Evolutionary conservation across 1,140 invertebrate species (phyloP).

Genomic region (Eciton burchellii): DNA sequence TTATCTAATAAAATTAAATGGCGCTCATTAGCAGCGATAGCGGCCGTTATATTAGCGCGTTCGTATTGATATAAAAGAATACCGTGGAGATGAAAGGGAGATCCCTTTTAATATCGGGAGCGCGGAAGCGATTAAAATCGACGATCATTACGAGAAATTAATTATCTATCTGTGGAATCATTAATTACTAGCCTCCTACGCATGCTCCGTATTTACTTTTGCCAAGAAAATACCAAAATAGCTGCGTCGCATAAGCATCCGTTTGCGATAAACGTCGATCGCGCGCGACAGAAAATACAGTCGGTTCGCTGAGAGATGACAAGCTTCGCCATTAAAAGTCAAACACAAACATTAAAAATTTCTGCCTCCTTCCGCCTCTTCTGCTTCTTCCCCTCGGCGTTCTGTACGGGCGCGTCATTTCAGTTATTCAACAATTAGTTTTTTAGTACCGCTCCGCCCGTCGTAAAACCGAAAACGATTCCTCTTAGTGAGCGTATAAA

Average conservation of each 20-base stretch:
- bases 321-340: conserved; percentile 1
- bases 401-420: conserved; percentile 17
- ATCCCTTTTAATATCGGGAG: conserved; percentile 3
- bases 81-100: background rate
- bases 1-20: conserved; percentile 19
- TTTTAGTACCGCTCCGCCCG: conserved; percentile 42
- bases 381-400: background rate
- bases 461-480: conserved; percentile 51
- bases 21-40: too few relatives aligned
- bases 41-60: too few relatives aligned
- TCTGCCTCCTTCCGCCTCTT: background rate
- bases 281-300: background rate
- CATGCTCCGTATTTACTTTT: background rate
- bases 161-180: conserved; percentile 32
- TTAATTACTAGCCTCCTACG: conserved; percentile 9
- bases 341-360: background rate
- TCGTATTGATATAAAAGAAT: background rate
- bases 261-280: background rate
- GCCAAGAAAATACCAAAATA: background rate
- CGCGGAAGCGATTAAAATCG: background rate
- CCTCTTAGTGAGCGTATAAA: conserved; percentile 41
- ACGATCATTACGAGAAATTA: conserved; percentile 14
- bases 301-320: background rate
- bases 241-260: background rate
- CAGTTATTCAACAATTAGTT: conserved; percentile 56